Percentiles rank a stretch among this genome's conserved stretches.
These are phyloP conservation scores for Agonopterix subpropinquella DNA, from an alignment of 2,888 invertebrate genomes.

Conservation along the genomic window DNA sequence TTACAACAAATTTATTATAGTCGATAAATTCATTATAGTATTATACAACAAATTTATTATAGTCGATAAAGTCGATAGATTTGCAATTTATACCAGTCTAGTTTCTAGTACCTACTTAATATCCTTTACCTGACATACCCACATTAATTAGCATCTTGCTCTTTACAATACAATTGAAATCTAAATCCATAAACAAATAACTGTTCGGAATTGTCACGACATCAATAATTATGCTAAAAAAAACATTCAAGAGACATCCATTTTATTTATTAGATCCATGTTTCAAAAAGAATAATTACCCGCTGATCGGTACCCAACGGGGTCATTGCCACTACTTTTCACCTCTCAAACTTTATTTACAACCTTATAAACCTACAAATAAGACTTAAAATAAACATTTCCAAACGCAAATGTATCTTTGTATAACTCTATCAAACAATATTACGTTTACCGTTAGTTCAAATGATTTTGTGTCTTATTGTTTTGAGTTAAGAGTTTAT, in stretches of 20 bases:
- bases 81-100: too few relatives aligned
- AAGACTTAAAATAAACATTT: background rate
- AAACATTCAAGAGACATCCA: background rate
- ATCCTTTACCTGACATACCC: too few relatives aligned
- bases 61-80: too few relatives aligned
- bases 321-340: background rate
- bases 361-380: background rate
- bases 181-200: too few relatives aligned
- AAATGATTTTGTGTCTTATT: background rate
- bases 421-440: background rate
- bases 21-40: too few relatives aligned
- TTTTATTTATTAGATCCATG: background rate
- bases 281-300: background rate
- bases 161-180: too few relatives aligned
- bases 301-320: background rate
- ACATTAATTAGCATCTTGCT: too few relatives aligned
- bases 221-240: background rate
- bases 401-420: background rate
- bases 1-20: too few relatives aligned
- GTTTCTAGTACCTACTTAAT: too few relatives aligned
- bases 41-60: too few relatives aligned
- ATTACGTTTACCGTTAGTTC: background rate
- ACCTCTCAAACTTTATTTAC: background rate
- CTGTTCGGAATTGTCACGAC: too few relatives aligned
- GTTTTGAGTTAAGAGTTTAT: background rate